Evolutionary conservation across 2,113 vertebrate species (phyloP), one percentile per base, ranked within the genome.

Genomic region (Xenopus borealis): DNA sequence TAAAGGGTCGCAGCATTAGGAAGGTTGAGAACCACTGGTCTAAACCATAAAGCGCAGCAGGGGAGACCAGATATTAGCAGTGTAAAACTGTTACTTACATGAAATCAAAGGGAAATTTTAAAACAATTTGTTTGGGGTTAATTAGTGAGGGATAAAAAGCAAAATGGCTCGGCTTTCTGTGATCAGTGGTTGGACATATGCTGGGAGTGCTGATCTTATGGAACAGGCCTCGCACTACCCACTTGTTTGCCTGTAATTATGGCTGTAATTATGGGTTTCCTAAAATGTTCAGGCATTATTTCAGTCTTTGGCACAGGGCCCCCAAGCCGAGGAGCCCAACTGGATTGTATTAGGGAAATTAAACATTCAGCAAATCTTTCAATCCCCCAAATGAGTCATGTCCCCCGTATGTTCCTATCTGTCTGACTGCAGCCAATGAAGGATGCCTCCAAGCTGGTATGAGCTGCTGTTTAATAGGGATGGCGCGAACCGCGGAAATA

Each of bases 191-290:
- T 50, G 14, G 33, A 40, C 33, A 40, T 6, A 40, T 40, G 59
- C n/a, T n/a, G n/a, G n/a, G n/a, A n/a, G n/a, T 33, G 50, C 62
- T 65, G 75, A 78, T 55, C 59, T 0, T 4, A 33, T 33, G 8
- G n/a, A 40, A 7, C 0, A 0, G 62, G 6, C 17, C n/a, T 27
- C 0, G 1, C 0, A 10, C 30, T 78, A 50, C 23, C 75, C 3
- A 67, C 10, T 44, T 1, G 18, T 9, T 33, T 45, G 2, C 40
- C 1, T 68, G 72, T 74, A 74, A 74, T 74, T 74, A 74, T 67
- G 55, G 72, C 65, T 11, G 52, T 73, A n/a, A n/a, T n/a, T n/a
- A n/a, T 46, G 52, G 71, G 46, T 72, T 57, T 72, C 33, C 62
- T 46, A 40, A 10, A 9, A 66, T 9, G 33, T 40, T 2, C 33